Evolutionary conservation across 2,113 vertebrate species (phyloP), one percentile per base, ranked within the genome.

Genomic region (Rallus limicola): DNA sequence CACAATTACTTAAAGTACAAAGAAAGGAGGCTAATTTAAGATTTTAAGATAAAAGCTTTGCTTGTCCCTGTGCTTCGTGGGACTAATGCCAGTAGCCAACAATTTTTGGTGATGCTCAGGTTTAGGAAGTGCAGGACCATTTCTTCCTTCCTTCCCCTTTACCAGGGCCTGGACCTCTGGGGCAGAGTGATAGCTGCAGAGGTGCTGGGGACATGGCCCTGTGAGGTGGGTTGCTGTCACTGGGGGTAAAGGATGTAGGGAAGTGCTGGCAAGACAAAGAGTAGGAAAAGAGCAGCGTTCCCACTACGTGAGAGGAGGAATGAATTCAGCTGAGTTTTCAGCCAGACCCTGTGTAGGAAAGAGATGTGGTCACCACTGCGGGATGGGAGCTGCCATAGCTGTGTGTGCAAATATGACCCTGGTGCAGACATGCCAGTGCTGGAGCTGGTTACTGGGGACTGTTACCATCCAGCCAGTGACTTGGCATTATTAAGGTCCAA

Each of bases 151-250:
- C 20, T 82, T n/a, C 5, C 19, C 8, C 31, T 74, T 64, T 3
- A 1, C 53, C 9, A 76, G 42, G 42, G 18, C 6, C 25, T 1
- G 2, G 25, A 46, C 16, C 10, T 4, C 29, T 2, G 3, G 34
- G 15, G 12, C 36, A 92, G 48, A 68, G 15, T 3, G 0, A 10
- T 67, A 33, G 6, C 63, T 86, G 82, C n/a, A 78, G 62, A 62
- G 29, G n/a, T 78, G 44, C 72, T 60, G 75, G 33, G 11, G 13
- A 34, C 1, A 1, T 56, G 20, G 21, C 36, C 36, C 16, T 7
- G 3, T 31, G 21, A 36, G 24, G 26, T 48, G 33, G 23, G 6
- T 17, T 83, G 29, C 46, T 4, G 2, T 70, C 34, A 13, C 4
- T 26, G 60, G n/a, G 9, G 28, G 26, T 68, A 46, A 82, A 85